Base-by-base conservation (phyloP, 1,140 invertebrate genomes). In the Euura saliciscinereae region DNA sequence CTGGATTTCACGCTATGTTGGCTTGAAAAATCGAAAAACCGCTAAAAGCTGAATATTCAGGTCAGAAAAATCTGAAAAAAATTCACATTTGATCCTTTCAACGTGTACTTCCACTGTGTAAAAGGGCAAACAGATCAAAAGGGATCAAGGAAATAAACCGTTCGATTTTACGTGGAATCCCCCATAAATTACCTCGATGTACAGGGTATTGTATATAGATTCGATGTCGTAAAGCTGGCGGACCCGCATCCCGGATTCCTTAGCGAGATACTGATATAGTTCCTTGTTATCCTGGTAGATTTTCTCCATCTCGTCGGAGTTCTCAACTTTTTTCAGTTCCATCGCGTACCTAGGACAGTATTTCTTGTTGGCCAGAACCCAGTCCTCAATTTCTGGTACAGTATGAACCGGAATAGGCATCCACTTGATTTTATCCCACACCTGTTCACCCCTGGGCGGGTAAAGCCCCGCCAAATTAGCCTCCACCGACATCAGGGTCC, bases 371-470 rank as follows among this genome's bases (percentile, higher is more conserved):
- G 88, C 88, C 44, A 94, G 78, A 43, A 96, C 81, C 74, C 90
- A 79, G 88, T 97, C 95, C 43, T 90, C 73, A 2, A 86, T 77
- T 82, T 92, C 88, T 0, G 94, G 93, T 28, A 89, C 78, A 1
- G 96, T 95, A 77, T 97, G 95, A 7, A 98, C 89, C 0, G 97
- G 95, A 78, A 98, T 94, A 0, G 97, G 96, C 84, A 97, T 96
- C 97, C 97, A 98, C 8, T 86, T 78, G 2, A 97, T 82, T 3
- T 90, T 75, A 80, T 96, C 91, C 94, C 95, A 97, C 3, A 91
- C 73, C 77, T 92, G 87, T 13, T 85, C 78, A 4, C 85, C 87
- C 10, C 79, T 79, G 0, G 92, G 91, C 6, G 94, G 93, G 82
- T 93, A 96, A 74, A 95, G 90, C 4, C 95, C 95, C 71, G 96